Percentiles rank a stretch among this genome's conserved stretches.
Conservation (phyloP, 2,797 vertebrate species). For the Anabas testudineus region DNA sequence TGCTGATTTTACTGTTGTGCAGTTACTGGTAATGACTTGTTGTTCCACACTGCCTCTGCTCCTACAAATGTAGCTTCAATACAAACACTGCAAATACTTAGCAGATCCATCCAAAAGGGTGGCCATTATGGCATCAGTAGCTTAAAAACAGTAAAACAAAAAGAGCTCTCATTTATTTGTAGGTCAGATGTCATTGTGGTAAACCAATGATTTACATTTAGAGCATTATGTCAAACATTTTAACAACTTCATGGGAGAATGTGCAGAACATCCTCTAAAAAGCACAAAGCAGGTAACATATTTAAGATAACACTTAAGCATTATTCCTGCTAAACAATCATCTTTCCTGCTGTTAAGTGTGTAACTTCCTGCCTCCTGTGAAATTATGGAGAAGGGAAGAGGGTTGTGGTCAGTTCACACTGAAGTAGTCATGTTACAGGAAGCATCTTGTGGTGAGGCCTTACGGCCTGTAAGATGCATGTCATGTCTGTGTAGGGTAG, state of each 20-base stretch:
- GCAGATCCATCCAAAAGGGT: not conserved
- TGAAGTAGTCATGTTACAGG: slow-evolving; percentile 73
- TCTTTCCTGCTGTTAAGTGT: slow-evolving; percentile 22
- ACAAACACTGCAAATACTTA: slow-evolving; percentile 23
- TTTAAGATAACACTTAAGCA: slow-evolving; percentile 17
- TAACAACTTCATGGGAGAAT: not conserved
- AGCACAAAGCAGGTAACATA: not conserved
- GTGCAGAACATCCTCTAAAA: not conserved
- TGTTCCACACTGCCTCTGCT: slow-evolving; percentile 38
- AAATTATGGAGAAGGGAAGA: slow-evolving; percentile 57
- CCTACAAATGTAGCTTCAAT: slow-evolving; percentile 24
- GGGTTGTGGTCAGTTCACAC: slow-evolving; percentile 62
- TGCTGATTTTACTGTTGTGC: slow-evolving; percentile 58
- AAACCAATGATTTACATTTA: slow-evolving; percentile 30
- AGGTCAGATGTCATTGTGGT: too few relatives aligned
- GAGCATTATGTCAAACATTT: not conserved
- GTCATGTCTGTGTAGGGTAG: slow-evolving; percentile 61
- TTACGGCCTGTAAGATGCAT: slow-evolving; percentile 61
- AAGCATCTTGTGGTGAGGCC: slow-evolving; percentile 64
- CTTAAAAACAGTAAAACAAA: slow-evolving; percentile 2
- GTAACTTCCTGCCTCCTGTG: slow-evolving; percentile 46
- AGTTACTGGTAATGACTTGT: slow-evolving; percentile 70
- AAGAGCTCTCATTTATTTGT: too few relatives aligned
- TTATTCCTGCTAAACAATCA: slow-evolving; percentile 25
- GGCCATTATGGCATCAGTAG: slow-evolving; percentile 9